Base-by-base conservation (phyloP, 2,113 vertebrate species). In the Equus przewalskii region DNA sequence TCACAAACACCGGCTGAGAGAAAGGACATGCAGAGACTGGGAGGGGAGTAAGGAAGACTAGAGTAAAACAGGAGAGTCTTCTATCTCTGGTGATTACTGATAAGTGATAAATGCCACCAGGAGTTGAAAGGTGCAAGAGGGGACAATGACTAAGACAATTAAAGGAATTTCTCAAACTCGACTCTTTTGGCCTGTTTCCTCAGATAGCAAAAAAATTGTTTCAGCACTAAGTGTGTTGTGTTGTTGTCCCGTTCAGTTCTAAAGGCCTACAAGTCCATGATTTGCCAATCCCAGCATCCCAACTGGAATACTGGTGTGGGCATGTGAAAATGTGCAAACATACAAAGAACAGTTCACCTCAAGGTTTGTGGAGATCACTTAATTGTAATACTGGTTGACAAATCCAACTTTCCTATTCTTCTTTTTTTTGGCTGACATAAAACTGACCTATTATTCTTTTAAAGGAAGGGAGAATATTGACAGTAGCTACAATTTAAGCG, bases 41-140 rank as follows among this genome's bases (percentile, higher is more conserved):
- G 4, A 10, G 3, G 30, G 19, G 65, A n/a, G 19, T 2, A 28
- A 33, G 36, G 6, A 30, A 49, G 36, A 49, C 36, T 1, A 36
- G 60, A 49, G n/a, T 0, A 16, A 15, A 16, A 15, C 8, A 10
- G 28, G 13, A 1, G 21, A 62, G 2, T 6, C n/a, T n/a, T 15
- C 28, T 6, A n/a, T 5, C 28, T 33, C 3, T 0, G 4, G 9
- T 10, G 22, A 13, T 21, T 15, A 30, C 28, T 19, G 19, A 5
- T 0, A 33, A 54, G 18, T 11, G 49, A 78, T 22, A 44, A 30
- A 21, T 2, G 10, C 30, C 56, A 36, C 24, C 51, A 65, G 60
- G 51, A 72, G 41, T 7, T 22, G 58, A 33, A 72, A 69, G 73
- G 18, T 2, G 30, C 33, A 12, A 51, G 16, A 26, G 6, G 72